These are phyloP conservation scores for Nycticryphes semicollaris DNA, from an alignment of 2,113 vertebrate genomes.

Conservation along the genomic window DNA sequence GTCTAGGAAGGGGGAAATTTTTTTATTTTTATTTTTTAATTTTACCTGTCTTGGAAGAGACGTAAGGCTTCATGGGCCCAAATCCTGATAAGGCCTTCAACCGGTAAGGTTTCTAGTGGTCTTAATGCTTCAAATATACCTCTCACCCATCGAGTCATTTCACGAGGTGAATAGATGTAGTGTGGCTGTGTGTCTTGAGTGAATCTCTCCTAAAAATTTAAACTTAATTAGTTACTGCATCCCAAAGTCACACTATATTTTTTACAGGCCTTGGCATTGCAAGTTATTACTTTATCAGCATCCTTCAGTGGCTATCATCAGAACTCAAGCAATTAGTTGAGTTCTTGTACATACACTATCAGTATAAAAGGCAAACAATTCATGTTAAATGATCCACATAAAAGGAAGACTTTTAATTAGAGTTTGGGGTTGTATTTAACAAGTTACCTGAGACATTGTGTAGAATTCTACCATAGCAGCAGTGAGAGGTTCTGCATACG, in stretches of 20 bases:
- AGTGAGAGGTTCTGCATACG: slow-evolving; percentile 94
- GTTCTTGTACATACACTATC: neutral
- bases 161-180: slow-evolving; percentile 98
- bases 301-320: neutral
- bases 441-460: slow-evolving; percentile 95
- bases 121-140: slow-evolving; percentile 95
- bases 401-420: neutral
- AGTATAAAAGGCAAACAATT: neutral
- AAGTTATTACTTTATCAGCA: neutral
- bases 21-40: neutral
- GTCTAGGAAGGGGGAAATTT: neutral
- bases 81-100: slow-evolving; percentile 96
- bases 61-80: slow-evolving; percentile 99
- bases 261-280: neutral
- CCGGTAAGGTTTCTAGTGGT: slow-evolving; percentile 93
- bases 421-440: neutral
- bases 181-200: slow-evolving; percentile 98
- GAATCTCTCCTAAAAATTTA: slow-evolving; percentile 87
- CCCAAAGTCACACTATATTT: neutral
- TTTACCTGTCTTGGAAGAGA: slow-evolving; percentile 97
- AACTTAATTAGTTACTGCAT: neutral
- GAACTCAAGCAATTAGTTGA: neutral
- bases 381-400: neutral
- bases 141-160: slow-evolving; percentile 98
- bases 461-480: slow-evolving; percentile 99